Evolutionary conservation across 2,888 invertebrate species (phyloP).

Genomic region (Pseudoips prasinana): DNA sequence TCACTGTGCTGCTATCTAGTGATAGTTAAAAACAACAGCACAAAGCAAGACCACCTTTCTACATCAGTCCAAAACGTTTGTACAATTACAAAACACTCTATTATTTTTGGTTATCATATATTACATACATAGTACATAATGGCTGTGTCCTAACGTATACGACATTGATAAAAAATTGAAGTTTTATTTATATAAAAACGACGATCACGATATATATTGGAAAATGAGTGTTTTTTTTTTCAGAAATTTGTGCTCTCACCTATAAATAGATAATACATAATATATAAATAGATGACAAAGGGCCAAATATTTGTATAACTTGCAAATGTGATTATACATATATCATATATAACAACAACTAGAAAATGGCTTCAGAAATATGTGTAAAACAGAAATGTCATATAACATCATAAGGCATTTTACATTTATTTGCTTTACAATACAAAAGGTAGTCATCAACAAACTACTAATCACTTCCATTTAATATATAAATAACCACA

Average conservation of each 20-base stretch:
- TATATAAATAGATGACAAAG: constrained; percentile 21
- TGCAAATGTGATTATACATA: constrained; percentile 5
- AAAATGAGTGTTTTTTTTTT: constrained; percentile 51
- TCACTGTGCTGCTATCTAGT: too few relatives aligned
- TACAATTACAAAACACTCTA: constrained; percentile 65
- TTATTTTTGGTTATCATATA: constrained; percentile 49
- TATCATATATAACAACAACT: not conserved
- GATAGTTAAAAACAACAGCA: constrained; percentile 1
- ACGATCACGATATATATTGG: constrained; percentile 56
- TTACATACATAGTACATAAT: constrained; percentile 45
- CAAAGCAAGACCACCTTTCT: constrained; percentile 55
- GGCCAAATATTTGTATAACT: constrained; percentile 17
- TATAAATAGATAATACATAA: constrained; percentile 37
- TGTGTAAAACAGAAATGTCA: too few relatives aligned
- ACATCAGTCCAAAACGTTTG: constrained; percentile 43
- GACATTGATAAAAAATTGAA: constrained; percentile 57
- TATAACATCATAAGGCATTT: too few relatives aligned
- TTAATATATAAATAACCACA: too few relatives aligned
- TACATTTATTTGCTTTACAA: too few relatives aligned
- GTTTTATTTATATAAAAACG: constrained; percentile 49
- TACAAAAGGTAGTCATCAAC: too few relatives aligned
- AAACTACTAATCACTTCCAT: too few relatives aligned
- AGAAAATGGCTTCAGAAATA: too few relatives aligned
- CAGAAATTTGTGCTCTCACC: constrained; percentile 66
- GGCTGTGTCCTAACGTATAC: constrained; percentile 60